A percentile compares a stretch with the other conserved stretches of the same genome.
Conservation (phyloP, 2,113 vertebrate genomes). For the Oryzias curvinotus region DNA sequence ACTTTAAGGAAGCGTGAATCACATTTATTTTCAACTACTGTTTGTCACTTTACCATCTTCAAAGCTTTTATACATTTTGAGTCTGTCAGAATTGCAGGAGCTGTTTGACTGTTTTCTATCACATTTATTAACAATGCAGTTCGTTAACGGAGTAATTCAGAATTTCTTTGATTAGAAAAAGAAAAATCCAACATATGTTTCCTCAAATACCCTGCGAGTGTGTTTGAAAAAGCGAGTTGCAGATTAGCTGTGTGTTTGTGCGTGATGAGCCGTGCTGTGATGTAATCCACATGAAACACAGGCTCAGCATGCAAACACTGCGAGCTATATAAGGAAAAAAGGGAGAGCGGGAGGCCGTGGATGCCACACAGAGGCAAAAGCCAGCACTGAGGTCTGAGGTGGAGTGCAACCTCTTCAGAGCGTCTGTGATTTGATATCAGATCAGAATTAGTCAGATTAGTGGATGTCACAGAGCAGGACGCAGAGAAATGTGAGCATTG, state of each 20-base stretch:
- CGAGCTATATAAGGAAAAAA: slow-evolving; percentile 36
- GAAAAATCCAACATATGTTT: slow-evolving; percentile 23
- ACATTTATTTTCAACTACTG: not conserved
- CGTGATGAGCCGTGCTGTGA: slow-evolving; percentile 64
- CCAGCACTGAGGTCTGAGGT: slow-evolving; percentile 33
- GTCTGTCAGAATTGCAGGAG: too few species aligned
- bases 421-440: slow-evolving; percentile 63
- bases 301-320: slow-evolving; percentile 50
- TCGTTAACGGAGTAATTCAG: slow-evolving; percentile 10
- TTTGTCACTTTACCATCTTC: not conserved
- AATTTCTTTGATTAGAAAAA: not conserved
- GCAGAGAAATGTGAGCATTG: slow-evolving; percentile 51
- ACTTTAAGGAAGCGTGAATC: not conserved
- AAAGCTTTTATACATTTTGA: not conserved
- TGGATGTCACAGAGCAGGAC: slow-evolving; percentile 60
- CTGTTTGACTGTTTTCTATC: not conserved
- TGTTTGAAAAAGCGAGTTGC: slow-evolving; percentile 34
- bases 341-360: slow-evolving; percentile 3
- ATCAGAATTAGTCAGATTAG: slow-evolving; percentile 66
- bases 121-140: slow-evolving; percentile 4
- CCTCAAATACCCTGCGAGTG: slow-evolving; percentile 36
- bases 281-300: slow-evolving; percentile 74
- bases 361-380: slow-evolving; percentile 18
- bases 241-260: slow-evolving; percentile 36
- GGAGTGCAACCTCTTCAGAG: slow-evolving; percentile 25